Base-by-base conservation (phyloP, 2,888 invertebrate genomes). In the Apamea anceps region DNA sequence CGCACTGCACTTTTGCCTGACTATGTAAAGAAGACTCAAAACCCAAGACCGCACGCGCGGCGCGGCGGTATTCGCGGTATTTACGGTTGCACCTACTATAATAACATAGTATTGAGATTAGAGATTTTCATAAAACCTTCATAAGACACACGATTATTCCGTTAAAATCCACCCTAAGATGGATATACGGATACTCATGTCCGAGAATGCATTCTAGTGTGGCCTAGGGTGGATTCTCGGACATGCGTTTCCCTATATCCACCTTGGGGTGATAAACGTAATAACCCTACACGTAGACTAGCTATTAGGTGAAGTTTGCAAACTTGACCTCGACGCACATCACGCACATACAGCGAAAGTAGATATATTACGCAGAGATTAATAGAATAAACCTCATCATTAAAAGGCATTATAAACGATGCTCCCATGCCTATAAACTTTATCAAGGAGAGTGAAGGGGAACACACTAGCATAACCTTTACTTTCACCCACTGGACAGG, bases 401-500 rank as follows among this genome's bases (percentile, higher is more conserved):
- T 51, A 45, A 15, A 32, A 62, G 6, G 8, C n/a, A 45, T 37
- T 37, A n/a, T 62, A 54, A 45, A 28, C 37, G 67, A 37, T 63
- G 25, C 2, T 48, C 32, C 42, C 60, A 45, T n/a, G n/a, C 32
- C n/a, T 62, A 15, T 54, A 62, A 85, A 37, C 25, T 45, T 84
- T 18, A 70, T 25, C 63, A 65, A 28, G 70, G 60, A 65, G 73
- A 82, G 85, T 82, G 85, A 60, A 82, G 60, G 80, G 80, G 37
- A 60, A 57, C 48, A 62, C 72, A 37, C 48, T 70, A 51, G 12
- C 57, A 70, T 51, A 32, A 21, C 32, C 8, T 66, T 8, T 7
- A 85, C 85, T 82, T 82, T 82, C 82, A 74, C 82, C 73, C n/a
- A 82, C 82, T 81, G 70, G 82, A 62, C 60, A 7, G n/a, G 65